Base-by-base conservation (phyloP, 2,113 vertebrate genomes). In the Hippolais icterina region DNA sequence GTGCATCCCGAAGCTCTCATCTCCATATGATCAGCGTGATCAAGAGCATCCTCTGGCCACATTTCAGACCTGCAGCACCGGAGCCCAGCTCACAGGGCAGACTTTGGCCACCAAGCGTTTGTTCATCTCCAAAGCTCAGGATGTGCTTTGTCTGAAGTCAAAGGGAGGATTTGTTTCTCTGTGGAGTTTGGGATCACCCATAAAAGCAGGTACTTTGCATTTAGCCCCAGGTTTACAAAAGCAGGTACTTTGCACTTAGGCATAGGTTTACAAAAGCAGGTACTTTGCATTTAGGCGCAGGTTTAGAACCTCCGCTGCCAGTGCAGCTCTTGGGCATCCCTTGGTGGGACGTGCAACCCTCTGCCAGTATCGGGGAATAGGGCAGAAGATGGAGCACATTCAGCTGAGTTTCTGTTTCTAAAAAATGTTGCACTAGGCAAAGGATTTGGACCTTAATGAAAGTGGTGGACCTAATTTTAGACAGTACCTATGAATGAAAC, bases 401-500 rank as follows among this genome's bases (percentile, higher is more conserved):
- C 93, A 93, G 95, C 71, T 80, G 95, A 92, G 84, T 94, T 97
- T 93, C 96, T 97, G 78, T 96, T 97, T 94, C 95, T 97, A 66
- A 95, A 96, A 97, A 97, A 95, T 97, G 87, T 97, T 98, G 95
- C 97, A 28, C 93, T 97, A 91, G 97, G 97, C 97, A 96, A 94
- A 97, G 95, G 95, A 81, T 92, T 97, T 98, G 97, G 98, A 98
- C 57, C 83, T 86, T 83, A 98, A 98, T 98, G 95, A 98, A 98
- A 98, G 98, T 92, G 53, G 88, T 93, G 89, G 93, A 94, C 95
- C 98, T 98, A 98, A 98, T 98, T 98, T 98, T 98, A 98, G 97
- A 94, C 87, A 56, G 94, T 98, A 98, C 97, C 97, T 98, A 98
- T 98, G 98, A 98, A 98, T 98, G 98, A 98, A 98, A 98, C 95